Conservation (phyloP, 2,888 invertebrate species). For the Trichacis sp. region DNA sequence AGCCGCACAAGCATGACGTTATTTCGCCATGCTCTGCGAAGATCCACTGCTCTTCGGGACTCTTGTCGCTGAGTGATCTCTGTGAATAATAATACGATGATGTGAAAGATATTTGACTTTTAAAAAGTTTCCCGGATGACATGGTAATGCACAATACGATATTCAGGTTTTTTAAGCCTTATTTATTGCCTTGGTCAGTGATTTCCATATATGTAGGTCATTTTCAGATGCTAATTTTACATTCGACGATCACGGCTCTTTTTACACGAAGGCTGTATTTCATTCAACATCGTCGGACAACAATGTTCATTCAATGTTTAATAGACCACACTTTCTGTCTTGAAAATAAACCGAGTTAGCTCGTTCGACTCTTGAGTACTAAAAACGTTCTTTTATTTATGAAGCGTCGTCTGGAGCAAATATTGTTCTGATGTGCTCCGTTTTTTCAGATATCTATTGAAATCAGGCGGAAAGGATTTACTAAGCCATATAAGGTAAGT, state of each 20-base stretch:
- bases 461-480: too few relatives aligned
- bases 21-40: background rate
- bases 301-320: background rate
- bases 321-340: background rate
- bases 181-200: conserved; percentile 1
- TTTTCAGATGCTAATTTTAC: background rate
- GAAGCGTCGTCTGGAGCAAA: too few relatives aligned
- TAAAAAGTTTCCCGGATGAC: conserved; percentile 1
- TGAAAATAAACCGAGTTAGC: too few relatives aligned
- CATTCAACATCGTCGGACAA: background rate
- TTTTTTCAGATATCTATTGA: too few relatives aligned
- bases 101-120: conserved; percentile 9
- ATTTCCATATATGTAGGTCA: conserved; percentile 9
- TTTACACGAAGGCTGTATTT: background rate
- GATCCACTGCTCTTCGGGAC: conserved; percentile 4
- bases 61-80: conserved; percentile 8
- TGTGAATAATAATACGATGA: conserved; percentile 8
- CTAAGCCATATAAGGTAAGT: too few relatives aligned
- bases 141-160: conserved; percentile 10
- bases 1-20: conserved; percentile 33
- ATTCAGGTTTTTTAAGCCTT: conserved; percentile 5
- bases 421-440: too few relatives aligned
- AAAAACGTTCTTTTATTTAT: too few relatives aligned
- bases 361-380: too few relatives aligned
- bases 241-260: background rate